Evolutionary conservation across 2,797 vertebrate genomes (phyloP), one percentile per base, ranked within the genome.

Genomic region (Oryzias sinensis): DNA sequence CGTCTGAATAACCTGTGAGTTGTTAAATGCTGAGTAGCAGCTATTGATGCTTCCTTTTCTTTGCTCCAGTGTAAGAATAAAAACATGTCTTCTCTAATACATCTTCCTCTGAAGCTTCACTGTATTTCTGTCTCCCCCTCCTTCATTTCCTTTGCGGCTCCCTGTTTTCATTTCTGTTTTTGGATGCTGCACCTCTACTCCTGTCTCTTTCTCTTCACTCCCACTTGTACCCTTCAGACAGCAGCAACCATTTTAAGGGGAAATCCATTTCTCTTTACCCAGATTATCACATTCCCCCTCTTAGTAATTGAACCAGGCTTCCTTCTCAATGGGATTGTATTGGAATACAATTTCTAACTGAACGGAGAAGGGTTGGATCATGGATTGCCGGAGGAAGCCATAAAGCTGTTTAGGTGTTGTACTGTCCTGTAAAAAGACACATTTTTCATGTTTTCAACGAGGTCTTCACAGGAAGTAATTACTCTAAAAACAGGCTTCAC

Each of bases 191-290:
- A 37, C 33, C 9, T 37, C 9, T 9, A 11, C 33, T 37, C 33
- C 33, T 37, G 33, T 37, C 33, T 37, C 33, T 37, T 56, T 14
- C 17, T 15, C 43, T 49, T 50, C 18, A 9, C 5, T 24, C 46
- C 14, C 33, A 15, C 51, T 14, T 18, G 8, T 45, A 49, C 6
- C 54, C 25, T 48, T 33, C 54, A 33, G 41, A 54, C 42, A 63
- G 56, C 66, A 44, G 45, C 56, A 48, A 72, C 48, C 60, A 62
- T 76, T 81, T 74, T 59, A 79, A 67, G 41, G 46, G 49, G 65
- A 85, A 81, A 87, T 83, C 84, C 33, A 85, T 84, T 77, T 74
- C 66, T 82, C 72, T 78, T 80, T 69, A 63, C 61, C 47, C 69
- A 74, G 79, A 81, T 88, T 77, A 88, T 77, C 76, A 76, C 74